phyloP scores from a whole-genome alignment of 2,797 vertebrate genomes.

The Dicrostonyx torquatus region DNA sequence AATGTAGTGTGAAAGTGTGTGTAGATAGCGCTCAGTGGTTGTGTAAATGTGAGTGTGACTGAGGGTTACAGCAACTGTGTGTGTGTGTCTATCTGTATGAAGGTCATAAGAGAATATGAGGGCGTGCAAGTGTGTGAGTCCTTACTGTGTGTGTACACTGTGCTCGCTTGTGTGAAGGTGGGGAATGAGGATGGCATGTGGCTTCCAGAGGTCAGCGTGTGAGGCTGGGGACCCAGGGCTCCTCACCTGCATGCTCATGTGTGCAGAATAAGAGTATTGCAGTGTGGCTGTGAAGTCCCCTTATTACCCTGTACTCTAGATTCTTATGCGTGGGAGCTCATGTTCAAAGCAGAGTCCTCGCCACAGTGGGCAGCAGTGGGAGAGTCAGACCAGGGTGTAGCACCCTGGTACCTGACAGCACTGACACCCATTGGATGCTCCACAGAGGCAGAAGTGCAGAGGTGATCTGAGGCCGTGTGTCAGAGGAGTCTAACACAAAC shows the following conservation, averaged over 20 bases:
- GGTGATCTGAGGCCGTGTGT: neutral
- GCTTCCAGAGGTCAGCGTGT: accelerated
- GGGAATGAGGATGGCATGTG: neutral
- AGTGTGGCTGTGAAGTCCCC: neutral
- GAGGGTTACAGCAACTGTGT: neutral
- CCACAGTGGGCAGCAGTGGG: neutral
- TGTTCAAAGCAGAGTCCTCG: neutral
- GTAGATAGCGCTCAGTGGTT: neutral
- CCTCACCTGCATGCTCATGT: accelerated
- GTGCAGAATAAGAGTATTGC: neutral
- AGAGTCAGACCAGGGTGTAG: neutral
- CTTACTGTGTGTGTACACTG: neutral
- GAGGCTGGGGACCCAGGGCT: neutral
- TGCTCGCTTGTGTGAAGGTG: neutral
- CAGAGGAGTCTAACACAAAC: neutral
- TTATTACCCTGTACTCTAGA: too few relatives aligned
- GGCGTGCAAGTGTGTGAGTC: neutral
- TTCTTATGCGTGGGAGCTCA: neutral
- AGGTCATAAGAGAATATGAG: neutral
- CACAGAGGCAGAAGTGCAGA: neutral
- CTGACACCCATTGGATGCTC: neutral
- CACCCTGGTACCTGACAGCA: neutral
- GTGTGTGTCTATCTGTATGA: neutral
- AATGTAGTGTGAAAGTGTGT: neutral
- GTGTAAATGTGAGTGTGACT: neutral